Evolutionary conservation across 2,113 vertebrate species (phyloP), one percentile per base, ranked within the genome.

Genomic region (Gymnocephalus cernua): DNA sequence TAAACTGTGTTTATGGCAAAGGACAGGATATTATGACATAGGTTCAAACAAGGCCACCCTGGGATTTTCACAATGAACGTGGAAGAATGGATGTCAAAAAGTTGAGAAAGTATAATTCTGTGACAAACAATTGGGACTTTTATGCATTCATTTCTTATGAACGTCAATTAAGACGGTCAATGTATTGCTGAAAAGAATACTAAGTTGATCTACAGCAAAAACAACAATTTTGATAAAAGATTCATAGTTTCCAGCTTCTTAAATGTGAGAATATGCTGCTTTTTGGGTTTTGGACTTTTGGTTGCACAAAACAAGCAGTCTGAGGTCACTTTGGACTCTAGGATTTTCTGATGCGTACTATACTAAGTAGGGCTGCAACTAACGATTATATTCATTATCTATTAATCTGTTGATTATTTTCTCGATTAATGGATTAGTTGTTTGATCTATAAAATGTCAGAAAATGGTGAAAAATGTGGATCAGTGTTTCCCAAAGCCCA

Each of bases 11-110:
- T 89, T 79, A 86, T 74, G 78, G 88, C 83, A 89, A 86, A 92
- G 91, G 86, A 83, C 88, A 89, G 89, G 88, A 88, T 89, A 81
- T 74, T 80, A 71, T 84, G 67, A 90, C 70, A 86, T 53, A 58
- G 54, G 50, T 86, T 85, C 57, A 84, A 74, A 86, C 50, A 62
- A 48, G 74, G 79, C 77, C 44, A 75, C 69, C 48, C 59, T 58
- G 69, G 72, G 62, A 50, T 80, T 66, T 82, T 70, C 41, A 75
- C 50, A 51, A 51, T 62, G 27, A 41, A 74, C 57, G 57, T 32
- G 27, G 47, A 19, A n/a, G 18, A 79, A 64, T 50, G 44, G 32
- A 66, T 54, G 12, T 29, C 21, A 51, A 50, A 45, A 74, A 15
- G 18, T 4, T 23, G 18, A 23, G 14, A 35, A 54, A 48, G 41